phyloP scores from a whole-genome alignment of 2,113 vertebrate genomes.

The Pelobates fuscus region DNA sequence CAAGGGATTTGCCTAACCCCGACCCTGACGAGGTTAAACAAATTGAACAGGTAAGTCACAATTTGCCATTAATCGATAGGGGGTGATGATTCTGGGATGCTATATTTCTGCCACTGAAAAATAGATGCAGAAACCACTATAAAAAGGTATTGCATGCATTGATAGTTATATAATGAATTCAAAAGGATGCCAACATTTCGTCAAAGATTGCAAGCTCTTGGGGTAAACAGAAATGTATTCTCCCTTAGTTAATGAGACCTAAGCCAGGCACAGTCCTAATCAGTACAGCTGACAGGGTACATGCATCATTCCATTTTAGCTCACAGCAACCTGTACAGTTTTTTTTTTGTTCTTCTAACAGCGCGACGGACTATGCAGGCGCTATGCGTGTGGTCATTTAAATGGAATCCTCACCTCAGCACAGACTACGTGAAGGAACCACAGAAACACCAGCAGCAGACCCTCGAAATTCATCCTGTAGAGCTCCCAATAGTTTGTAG shows the following conservation, averaged over 20 bases:
- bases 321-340: no score
- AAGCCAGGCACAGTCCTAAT: not conserved
- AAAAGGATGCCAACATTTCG: not conserved
- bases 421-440: constrained; percentile 63
- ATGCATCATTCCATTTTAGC: not conserved
- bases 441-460: constrained; percentile 63
- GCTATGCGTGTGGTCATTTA: not conserved
- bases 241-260: not conserved
- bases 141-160: no score
- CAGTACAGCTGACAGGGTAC: not conserved
- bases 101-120: no score
- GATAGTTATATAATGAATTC: not conserved
- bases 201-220: not conserved
- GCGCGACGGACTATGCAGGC: not conserved
- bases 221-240: not conserved
- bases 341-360: not conserved
- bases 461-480: constrained; percentile 67
- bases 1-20: no score
- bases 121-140: no score
- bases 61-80: no score
- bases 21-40: no score
- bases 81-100: no score
- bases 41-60: no score
- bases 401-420: constrained; percentile 61
- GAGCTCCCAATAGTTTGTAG: constrained; percentile 52